Conservation (phyloP, 2,888 invertebrate genomes). For the Drosophila basisetae region DNA sequence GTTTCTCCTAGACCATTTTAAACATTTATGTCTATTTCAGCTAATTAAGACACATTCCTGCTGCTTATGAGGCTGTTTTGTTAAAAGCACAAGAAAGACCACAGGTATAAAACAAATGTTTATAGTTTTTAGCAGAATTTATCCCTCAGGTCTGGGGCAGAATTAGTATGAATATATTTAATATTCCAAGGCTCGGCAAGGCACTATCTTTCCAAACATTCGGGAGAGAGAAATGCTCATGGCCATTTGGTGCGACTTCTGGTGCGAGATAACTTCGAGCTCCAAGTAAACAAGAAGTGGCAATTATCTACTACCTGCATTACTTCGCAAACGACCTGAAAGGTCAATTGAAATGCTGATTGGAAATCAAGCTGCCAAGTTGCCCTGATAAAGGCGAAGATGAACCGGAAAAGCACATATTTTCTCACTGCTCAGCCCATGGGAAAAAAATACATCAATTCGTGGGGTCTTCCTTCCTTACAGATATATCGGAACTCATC, state of each 20-base stretch:
- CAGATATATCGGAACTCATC: not conserved
- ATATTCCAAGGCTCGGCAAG: not conserved
- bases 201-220: too few relatives aligned
- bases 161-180: not conserved
- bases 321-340: not conserved
- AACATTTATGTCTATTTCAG: not conserved
- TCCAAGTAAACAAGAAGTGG: not conserved
- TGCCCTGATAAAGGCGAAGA: not conserved
- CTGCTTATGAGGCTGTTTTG: not conserved
- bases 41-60: conserved; percentile 16
- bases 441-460: not conserved
- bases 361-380: not conserved
- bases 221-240: not conserved
- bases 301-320: not conserved
- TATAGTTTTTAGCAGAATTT: not conserved
- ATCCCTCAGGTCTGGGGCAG: not conserved
- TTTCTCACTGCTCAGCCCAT: not conserved
- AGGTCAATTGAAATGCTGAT: not conserved
- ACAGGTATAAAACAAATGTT: not conserved
- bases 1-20: not conserved
- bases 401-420: not conserved
- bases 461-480: not conserved
- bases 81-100: not conserved
- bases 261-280: not conserved
- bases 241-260: not conserved